Conservation (phyloP, 1,140 invertebrate genomes). For the Parasteatoda tepidariorum region DNA sequence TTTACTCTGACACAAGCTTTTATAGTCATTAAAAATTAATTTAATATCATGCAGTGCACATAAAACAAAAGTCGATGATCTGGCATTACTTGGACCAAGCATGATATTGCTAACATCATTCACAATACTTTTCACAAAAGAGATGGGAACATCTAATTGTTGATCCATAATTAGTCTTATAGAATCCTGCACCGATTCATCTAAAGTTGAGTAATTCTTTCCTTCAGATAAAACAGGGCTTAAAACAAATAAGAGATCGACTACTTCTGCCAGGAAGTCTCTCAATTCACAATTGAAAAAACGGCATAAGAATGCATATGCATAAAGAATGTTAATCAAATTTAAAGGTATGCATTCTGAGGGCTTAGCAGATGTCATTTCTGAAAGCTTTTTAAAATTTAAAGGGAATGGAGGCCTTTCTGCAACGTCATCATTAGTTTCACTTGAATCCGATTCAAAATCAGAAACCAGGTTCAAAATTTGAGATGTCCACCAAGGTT, state of each 20-base stretch:
- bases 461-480: constrained; percentile 24
- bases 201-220: constrained; percentile 21
- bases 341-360: constrained; percentile 40
- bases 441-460: background rate
- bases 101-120: constrained; percentile 10
- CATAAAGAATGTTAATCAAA: constrained; percentile 34
- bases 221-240: constrained; percentile 13
- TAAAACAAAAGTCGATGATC: constrained; percentile 14
- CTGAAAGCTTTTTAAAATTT: background rate
- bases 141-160: background rate
- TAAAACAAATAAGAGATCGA: constrained; percentile 5
- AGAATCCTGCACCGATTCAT: constrained; percentile 31
- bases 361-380: constrained; percentile 20
- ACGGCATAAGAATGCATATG: constrained; percentile 31
- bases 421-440: background rate
- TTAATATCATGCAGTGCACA: constrained; percentile 55
- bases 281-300: constrained; percentile 48
- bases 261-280: constrained; percentile 28
- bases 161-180: constrained; percentile 30
- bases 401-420: constrained; percentile 14
- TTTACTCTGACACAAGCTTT: background rate
- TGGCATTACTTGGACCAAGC: constrained; percentile 38
- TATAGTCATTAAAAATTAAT: constrained; percentile 19
- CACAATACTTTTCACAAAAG: constrained; percentile 33
- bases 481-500: constrained; percentile 29